Base-by-base conservation (phyloP, 2,113 vertebrate genomes). In the Mixornis gularis region DNA sequence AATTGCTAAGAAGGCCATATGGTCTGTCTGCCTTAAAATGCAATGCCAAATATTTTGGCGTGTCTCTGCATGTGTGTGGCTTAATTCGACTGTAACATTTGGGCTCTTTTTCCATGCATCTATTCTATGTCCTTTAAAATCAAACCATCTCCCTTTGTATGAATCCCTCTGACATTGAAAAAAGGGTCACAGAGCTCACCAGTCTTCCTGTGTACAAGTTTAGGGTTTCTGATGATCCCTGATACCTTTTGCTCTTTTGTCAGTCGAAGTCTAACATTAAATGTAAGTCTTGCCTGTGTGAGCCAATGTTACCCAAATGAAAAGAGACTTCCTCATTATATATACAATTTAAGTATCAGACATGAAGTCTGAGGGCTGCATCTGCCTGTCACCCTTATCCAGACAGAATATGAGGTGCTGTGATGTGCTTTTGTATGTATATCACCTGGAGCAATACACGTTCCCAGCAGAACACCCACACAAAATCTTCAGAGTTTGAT, bases 1-100 rank as follows among this genome's bases (percentile, higher is more conserved):
- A 29, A 40, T 82, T 86, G 40, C 90, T 90, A 73, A 91, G 90
- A 38, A 93, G 53, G 59, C 92, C 95, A 92, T 94, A 95, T 95
- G 93, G 87, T 63, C 66, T 82, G 62, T 65, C 81, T 95, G 85
- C 64, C 81, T 84, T 66, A 60, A 94, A 92, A 94, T 40, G 73
- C 40, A n/a, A 60, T 70, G 77, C 77, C 87, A 93, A 92, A 62
- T 72, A 65, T 86, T 88, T 76, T 81, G 68, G 59, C 2, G 0
- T 51, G 41, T 59, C 74, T 92, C 25, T 93, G 49, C 74, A 58
- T 63, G 46, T 66, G 38, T 3, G 6, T 53, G 38, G 32, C 51
- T 94, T 81, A 81, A 89, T 92, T 66, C 89, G 84, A 77, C 55
- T 71, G 46, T 46, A 92, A 38, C 44, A 79, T 70, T 87, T 83